Evolutionary conservation across 2,113 vertebrate genomes (phyloP), one percentile per base, ranked within the genome.

Genomic region (Pygoscelis antarcticus): DNA sequence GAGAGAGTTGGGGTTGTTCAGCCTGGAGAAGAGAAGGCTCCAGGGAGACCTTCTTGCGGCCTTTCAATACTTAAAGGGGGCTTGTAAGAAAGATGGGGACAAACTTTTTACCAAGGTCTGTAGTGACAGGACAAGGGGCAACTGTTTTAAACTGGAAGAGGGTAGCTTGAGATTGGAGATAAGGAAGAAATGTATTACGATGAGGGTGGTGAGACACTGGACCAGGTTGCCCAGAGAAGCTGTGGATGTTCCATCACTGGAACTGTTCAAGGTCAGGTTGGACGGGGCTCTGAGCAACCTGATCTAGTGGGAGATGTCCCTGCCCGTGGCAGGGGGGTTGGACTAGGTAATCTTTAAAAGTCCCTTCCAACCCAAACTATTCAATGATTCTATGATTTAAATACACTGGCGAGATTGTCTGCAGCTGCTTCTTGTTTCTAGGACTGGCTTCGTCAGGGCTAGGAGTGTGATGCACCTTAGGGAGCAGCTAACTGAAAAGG

Each of bases 391-490:
- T 7, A 9, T 30, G 11, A 22, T 70, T 66, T 47, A 55, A 40
- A 8, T 12, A 20, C 38, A 10, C 4, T 7, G 27, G 23, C 60
- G 23, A 17, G 58, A 26, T 77, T 20, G 69, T 27, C 72, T 58
- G 27, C 47, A 40, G 38, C 90, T 66, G 16, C 34, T 80, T 88
- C 47, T 90, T 34, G 14, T 88, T 87, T 64, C 58, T 95, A 99
- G 99, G 76, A 96, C 97, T 2, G 99, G 99, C n/a, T 99, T 99
- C n/a, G 99, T 99, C 16, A 46, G 96, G 8, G 98, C 98, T 1
- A 36, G 36, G 2, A 98, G 98, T 18, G 95, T 99, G 95, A 99
- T 99, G 99, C 98, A 98, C 68, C 98, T 99, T 7, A 98, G 99
- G 30, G 97, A 98, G 91, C 98, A 98, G 96, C 97, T 99, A 57